These are phyloP conservation scores for Scomberomorus guttatus DNA, from an alignment of 2,797 vertebrate species.

Conservation along the genomic window DNA sequence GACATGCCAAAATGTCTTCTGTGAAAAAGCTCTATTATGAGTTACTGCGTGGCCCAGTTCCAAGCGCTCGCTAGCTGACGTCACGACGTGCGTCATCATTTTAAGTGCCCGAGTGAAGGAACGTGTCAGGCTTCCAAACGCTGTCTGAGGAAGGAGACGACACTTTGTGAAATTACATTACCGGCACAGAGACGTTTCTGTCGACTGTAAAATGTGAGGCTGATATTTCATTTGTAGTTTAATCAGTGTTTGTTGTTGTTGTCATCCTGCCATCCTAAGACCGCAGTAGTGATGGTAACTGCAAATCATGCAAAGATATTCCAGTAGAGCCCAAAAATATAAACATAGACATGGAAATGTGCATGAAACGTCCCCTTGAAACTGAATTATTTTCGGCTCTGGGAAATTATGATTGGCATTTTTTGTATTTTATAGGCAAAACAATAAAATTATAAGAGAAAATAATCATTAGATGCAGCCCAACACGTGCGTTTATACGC, in stretches of 20 bases:
- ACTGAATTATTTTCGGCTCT: background rate
- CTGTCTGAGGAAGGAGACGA: background rate
- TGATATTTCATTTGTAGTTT: background rate
- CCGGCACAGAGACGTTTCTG: background rate
- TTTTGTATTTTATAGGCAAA: background rate
- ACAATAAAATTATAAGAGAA: too few relatives aligned
- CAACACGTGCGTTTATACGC: too few relatives aligned
- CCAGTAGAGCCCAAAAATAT: too few relatives aligned
- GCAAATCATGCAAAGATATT: too few relatives aligned
- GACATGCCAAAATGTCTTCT: background rate
- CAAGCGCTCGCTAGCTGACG: background rate
- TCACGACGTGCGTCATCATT: background rate
- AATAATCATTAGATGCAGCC: background rate
- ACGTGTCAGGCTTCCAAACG: background rate
- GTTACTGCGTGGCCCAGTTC: background rate
- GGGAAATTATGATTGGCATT: too few relatives aligned
- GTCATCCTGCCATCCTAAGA: too few relatives aligned
- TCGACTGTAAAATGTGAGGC: background rate
- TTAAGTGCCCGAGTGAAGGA: background rate
- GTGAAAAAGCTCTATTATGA: background rate
- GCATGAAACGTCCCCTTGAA: too few relatives aligned
- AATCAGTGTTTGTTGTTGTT: too few relatives aligned
- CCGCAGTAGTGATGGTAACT: too few relatives aligned
- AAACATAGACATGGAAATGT: too few relatives aligned
- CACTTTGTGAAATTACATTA: background rate